These are phyloP conservation scores for Diaperis boleti DNA, from an alignment of 2,888 invertebrate genomes.

Conservation along the genomic window DNA sequence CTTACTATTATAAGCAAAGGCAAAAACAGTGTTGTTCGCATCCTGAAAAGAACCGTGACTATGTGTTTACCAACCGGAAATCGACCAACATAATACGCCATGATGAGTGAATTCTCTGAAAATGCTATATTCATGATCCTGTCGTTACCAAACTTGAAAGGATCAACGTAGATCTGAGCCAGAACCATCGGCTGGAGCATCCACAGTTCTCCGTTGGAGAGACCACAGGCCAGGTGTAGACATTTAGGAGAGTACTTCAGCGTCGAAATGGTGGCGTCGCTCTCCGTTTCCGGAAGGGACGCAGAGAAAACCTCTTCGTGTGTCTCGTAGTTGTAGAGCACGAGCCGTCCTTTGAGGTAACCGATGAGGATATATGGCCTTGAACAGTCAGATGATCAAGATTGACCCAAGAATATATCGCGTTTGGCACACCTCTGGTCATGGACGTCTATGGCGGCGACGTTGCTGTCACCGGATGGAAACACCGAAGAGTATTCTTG, in stretches of 20 bases:
- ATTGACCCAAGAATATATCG: too few relatives aligned
- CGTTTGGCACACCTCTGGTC: conserved; percentile 66
- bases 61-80: too few relatives aligned
- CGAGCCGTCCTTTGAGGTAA: conserved; percentile 67
- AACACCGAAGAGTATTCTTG: conserved; percentile 66
- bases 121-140: conserved; percentile 69
- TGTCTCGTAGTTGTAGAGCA: conserved; percentile 66
- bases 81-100: conserved; percentile 73
- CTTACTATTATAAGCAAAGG: conserved; percentile 66
- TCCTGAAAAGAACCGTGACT: conserved; percentile 66
- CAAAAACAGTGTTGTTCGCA: conserved; percentile 67
- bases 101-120: conserved; percentile 68
- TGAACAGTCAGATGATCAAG: conserved; percentile 41
- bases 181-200: conserved; percentile 73
- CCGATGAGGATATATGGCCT: conserved; percentile 69
- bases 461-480: conserved; percentile 63
- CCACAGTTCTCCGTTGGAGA: conserved; percentile 71
- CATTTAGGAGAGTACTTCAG: conserved; percentile 74
- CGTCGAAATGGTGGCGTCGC: conserved; percentile 55
- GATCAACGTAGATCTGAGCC: conserved; percentile 65
- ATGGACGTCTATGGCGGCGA: conserved; percentile 67
- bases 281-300: conserved; percentile 25
- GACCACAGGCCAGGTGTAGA: conserved; percentile 71
- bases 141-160: conserved; percentile 66
- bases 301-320: conserved; percentile 50